phyloP scores from a whole-genome alignment of 2,888 invertebrate species.

The Chironomus tentans region DNA sequence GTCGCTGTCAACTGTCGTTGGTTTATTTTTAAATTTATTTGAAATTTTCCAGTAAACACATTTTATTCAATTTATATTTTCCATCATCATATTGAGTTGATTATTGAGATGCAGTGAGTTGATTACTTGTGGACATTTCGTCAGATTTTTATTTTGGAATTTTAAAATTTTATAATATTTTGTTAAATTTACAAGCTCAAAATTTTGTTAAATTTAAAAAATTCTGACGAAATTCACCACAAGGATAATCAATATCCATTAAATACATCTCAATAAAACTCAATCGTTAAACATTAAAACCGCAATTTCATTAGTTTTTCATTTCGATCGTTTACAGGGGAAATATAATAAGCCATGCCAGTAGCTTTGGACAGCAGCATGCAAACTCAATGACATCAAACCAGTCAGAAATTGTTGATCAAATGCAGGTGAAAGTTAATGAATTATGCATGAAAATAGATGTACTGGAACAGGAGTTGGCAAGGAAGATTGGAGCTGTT shows the following conservation, averaged over 20 bases:
- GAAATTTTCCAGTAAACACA: no score
- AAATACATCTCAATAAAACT: neutral
- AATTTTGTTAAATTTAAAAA: no score
- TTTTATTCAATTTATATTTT: no score
- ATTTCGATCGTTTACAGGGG: conserved; percentile 33
- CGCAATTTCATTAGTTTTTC: conserved; percentile 26
- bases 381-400: conserved; percentile 31
- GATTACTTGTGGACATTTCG: neutral
- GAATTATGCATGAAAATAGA: conserved; percentile 40
- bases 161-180: no score
- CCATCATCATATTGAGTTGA: no score
- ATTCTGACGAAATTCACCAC: neutral
- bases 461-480: conserved; percentile 39
- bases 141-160: no score
- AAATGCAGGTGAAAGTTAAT: conserved; percentile 35
- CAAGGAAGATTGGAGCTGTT: conserved; percentile 41
- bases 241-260: neutral
- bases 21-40: neutral
- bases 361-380: conserved; percentile 38
- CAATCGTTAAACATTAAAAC: no score
- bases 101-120: no score
- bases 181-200: no score
- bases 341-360: conserved; percentile 40
- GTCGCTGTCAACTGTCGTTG: neutral
- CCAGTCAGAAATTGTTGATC: conserved; percentile 16